These are phyloP conservation scores for Corythaixoides concolor DNA, from an alignment of 2,113 vertebrate species.

Conservation along the genomic window DNA sequence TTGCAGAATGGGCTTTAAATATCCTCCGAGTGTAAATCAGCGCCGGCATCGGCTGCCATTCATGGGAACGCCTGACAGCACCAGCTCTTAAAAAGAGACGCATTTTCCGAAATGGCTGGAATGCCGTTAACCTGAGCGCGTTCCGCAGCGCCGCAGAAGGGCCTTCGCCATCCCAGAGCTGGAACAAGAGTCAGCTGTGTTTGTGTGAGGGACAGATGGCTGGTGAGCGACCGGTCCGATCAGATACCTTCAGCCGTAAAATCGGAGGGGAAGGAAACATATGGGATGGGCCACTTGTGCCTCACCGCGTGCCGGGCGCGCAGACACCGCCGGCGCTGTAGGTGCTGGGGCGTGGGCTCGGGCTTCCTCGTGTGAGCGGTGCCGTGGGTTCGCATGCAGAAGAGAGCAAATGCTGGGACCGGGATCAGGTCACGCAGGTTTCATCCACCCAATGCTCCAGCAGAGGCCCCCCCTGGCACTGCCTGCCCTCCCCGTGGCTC, in stretches of 20 bases:
- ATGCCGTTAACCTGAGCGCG: background rate
- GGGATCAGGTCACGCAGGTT: fast-evolving
- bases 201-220: slow-evolving; percentile 30
- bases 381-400: fast-evolving
- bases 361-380: fast-evolving
- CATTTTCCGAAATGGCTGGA: background rate
- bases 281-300: background rate
- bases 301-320: fast-evolving
- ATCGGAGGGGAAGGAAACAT: background rate
- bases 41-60: background rate
- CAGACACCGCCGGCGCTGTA: background rate
- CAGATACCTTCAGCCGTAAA: slow-evolving; percentile 28
- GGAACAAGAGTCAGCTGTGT: background rate
- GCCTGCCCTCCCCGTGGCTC: background rate
- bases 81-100: background rate
- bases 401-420: background rate
- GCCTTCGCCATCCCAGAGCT: background rate
- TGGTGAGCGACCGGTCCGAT: background rate
- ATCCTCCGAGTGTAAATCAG: background rate
- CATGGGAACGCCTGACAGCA: background rate
- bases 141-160: background rate
- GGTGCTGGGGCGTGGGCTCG: background rate
- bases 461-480: background rate
- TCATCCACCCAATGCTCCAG: background rate
- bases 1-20: slow-evolving; percentile 26